A percentile compares a stretch with the other conserved stretches of the same genome.
Evolutionary conservation across 2,797 vertebrate genomes (phyloP).

Genomic region (Ceyx erithaca): DNA sequence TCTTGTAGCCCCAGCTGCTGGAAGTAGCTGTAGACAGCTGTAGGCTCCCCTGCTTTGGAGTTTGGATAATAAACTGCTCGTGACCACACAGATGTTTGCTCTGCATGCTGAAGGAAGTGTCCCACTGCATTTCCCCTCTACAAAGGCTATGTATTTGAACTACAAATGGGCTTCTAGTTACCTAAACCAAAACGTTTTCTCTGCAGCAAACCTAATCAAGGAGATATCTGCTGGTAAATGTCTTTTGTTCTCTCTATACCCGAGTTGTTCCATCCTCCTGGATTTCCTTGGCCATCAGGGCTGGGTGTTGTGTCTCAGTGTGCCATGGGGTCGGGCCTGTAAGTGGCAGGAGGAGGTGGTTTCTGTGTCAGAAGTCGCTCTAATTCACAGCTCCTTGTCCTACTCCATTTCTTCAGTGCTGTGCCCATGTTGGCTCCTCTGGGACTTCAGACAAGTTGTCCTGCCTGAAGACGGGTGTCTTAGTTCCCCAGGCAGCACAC

Average conservation of each 20-base stretch:
- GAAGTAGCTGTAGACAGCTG: constrained; percentile 15
- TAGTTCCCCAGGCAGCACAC: neutral
- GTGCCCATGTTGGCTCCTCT: neutral
- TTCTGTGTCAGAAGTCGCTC: neutral
- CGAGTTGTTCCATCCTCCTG: neutral
- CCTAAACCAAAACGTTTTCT: neutral
- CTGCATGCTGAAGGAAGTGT: neutral
- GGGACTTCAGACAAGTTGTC: neutral
- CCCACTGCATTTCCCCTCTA: neutral
- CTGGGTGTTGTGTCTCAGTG: neutral
- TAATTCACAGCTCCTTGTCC: neutral
- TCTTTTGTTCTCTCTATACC: neutral
- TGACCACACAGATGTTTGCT: neutral
- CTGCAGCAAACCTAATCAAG: no score
- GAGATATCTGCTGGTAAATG: neutral
- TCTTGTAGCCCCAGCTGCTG: constrained; percentile 3
- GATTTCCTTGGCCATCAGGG: neutral
- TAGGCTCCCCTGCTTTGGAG: constrained; percentile 13
- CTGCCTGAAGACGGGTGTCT: neutral
- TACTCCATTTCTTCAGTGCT: rapidly evolving
- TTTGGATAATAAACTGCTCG: neutral
- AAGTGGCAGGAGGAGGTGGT: neutral
- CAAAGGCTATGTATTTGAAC: constrained; percentile 18
- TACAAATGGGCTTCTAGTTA: constrained; percentile 4
- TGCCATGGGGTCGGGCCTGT: neutral